phyloP scores from a whole-genome alignment of 2,797 vertebrate species.

The Gouania willdenowi region DNA sequence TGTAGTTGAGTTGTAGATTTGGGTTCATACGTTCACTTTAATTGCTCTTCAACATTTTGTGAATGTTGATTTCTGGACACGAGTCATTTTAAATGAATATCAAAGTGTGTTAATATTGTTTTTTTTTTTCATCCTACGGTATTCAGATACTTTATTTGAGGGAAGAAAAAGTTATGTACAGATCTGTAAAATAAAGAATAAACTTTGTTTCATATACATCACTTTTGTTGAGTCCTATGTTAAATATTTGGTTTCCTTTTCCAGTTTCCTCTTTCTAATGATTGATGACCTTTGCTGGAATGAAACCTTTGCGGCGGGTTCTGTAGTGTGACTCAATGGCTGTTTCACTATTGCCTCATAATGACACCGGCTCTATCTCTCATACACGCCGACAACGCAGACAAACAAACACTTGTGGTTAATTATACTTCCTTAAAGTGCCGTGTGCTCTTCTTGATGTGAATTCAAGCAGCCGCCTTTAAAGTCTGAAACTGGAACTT shows the following conservation, averaged over 20 bases:
- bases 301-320: not conserved
- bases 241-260: not conserved
- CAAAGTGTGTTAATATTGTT: slow-evolving; percentile 94
- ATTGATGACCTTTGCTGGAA: not conserved
- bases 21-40: slow-evolving; percentile 84
- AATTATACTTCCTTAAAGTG: not conserved
- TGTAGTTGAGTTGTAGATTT: slow-evolving; percentile 93
- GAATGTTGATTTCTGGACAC: slow-evolving; percentile 94
- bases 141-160: slow-evolving; percentile 89
- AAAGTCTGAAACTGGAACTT: slow-evolving; percentile 6
- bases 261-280: slow-evolving; percentile 36
- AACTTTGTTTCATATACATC: slow-evolving; percentile 95
- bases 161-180: slow-evolving; percentile 95
- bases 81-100: slow-evolving; percentile 89
- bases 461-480: slow-evolving; percentile 27
- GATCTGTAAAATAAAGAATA: slow-evolving; percentile 99
- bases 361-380: not conserved
- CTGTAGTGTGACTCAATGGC: slow-evolving; percentile 26
- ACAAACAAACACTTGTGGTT: too few relatives aligned
- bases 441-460: too few relatives aligned
- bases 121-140: slow-evolving; percentile 87
- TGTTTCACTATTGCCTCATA: slow-evolving; percentile 24
- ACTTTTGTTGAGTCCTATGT: slow-evolving; percentile 22
- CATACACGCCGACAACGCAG: too few relatives aligned
- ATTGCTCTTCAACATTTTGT: slow-evolving; percentile 95